Evolutionary conservation across 2,797 vertebrate species (phyloP).

Genomic region (Otolemur crassicaudatus): DNA sequence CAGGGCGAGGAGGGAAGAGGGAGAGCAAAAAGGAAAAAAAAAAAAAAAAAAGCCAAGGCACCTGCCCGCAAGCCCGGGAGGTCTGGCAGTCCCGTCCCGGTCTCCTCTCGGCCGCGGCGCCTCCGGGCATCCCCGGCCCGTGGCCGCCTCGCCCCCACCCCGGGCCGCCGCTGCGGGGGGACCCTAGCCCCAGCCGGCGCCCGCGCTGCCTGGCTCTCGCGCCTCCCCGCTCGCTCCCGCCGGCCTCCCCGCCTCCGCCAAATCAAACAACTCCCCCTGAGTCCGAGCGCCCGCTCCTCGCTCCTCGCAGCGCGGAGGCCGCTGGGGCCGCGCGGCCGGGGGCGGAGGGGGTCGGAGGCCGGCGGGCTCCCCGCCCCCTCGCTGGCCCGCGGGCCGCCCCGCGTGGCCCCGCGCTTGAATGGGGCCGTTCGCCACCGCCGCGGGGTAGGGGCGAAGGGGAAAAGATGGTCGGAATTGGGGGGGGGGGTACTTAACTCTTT

Average conservation of each 20-base stretch:
- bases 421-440: constrained; percentile 75
- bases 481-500: constrained; percentile 54
- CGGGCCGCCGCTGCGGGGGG: not conserved
- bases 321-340: constrained; percentile 75
- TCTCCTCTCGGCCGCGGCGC: not conserved
- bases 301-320: constrained; percentile 73
- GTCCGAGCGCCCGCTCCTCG: constrained; percentile 70
- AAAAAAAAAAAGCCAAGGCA: constrained; percentile 78
- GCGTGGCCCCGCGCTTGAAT: constrained; percentile 82
- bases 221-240: constrained; percentile 13
- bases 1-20: constrained; percentile 8
- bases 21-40: not conserved
- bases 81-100: not conserved
- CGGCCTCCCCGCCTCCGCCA: constrained; percentile 57
- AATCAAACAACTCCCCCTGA: constrained; percentile 76
- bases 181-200: not conserved
- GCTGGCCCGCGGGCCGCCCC: constrained; percentile 70
- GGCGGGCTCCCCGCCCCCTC: constrained; percentile 65
- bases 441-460: not conserved
- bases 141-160: constrained; percentile 74
- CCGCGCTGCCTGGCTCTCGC: not conserved
- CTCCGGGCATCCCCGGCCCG: constrained; percentile 80
- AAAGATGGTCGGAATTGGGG: not conserved
- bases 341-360: constrained; percentile 42
- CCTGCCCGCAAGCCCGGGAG: constrained; percentile 85